Conservation (phyloP, 2,888 invertebrate species). For the Sesamia inferens region DNA sequence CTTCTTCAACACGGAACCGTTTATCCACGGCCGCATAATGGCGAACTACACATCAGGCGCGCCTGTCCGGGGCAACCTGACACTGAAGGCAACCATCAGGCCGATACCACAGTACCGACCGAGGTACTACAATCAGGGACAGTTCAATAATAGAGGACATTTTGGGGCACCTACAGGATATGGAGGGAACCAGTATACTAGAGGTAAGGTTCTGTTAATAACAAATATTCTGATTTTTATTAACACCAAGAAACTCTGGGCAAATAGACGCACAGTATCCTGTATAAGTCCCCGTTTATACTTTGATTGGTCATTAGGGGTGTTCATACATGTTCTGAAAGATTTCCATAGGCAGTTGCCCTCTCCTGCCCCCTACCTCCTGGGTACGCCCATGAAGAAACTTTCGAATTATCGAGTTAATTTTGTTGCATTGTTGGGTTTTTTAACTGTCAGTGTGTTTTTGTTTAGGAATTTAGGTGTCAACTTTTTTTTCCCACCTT, state of each 20-base stretch:
- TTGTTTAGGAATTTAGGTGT: too few relatives aligned
- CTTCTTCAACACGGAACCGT: constrained; percentile 96
- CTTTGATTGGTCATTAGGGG: too few relatives aligned
- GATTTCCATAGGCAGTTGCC: too few relatives aligned
- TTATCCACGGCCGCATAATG: constrained; percentile 95
- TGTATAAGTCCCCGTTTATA: too few relatives aligned
- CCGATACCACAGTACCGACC: constrained; percentile 92
- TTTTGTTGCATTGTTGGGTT: too few relatives aligned
- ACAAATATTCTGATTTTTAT: not conserved
- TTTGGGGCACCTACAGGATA: constrained; percentile 73
- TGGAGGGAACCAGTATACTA: constrained; percentile 80
- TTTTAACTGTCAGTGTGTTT: too few relatives aligned
- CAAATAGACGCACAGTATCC: too few relatives aligned
- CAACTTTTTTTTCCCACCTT: too few relatives aligned
- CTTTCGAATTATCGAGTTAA: too few relatives aligned
- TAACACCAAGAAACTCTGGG: not conserved
- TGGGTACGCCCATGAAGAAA: too few relatives aligned
- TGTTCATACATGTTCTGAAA: too few relatives aligned
- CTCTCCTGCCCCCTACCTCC: too few relatives aligned
- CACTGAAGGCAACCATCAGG: constrained; percentile 94
- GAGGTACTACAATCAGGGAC: constrained; percentile 81
- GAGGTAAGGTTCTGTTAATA: constrained; percentile 71
- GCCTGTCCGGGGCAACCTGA: constrained; percentile 96
- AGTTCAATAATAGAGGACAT: constrained; percentile 87
- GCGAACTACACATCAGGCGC: constrained; percentile 99